Percentiles rank a stretch among this genome's conserved stretches.
Evolutionary conservation across 2,888 invertebrate species (phyloP).

Genomic region (Protonemura montana): DNA sequence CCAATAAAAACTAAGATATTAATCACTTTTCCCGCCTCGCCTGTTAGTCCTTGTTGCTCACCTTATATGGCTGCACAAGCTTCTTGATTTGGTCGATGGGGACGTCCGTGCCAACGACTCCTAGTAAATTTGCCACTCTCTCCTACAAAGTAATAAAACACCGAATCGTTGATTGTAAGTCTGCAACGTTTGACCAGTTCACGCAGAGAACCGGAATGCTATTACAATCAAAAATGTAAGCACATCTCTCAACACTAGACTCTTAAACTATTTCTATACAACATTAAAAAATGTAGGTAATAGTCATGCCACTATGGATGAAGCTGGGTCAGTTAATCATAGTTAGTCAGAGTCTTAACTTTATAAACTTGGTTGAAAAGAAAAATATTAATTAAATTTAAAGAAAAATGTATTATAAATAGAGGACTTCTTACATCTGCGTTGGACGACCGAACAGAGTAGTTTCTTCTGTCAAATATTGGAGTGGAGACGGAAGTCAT

Average conservation of each 20-base stretch:
- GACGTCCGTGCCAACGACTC: slow-evolving; percentile 97
- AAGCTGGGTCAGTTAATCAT: not conserved
- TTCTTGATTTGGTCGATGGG: slow-evolving; percentile 95
- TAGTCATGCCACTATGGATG: no score
- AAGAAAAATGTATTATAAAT: not conserved
- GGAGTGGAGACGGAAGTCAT: slow-evolving; percentile 95
- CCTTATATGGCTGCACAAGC: slow-evolving; percentile 93
- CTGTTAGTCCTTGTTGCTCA: slow-evolving; percentile 57
- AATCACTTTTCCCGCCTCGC: not conserved
- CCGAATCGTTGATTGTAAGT: not conserved
- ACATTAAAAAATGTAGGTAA: no score
- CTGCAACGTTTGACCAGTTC: not conserved
- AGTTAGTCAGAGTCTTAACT: not conserved
- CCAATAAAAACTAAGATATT: not conserved
- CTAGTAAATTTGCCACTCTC: slow-evolving; percentile 89
- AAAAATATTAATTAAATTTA: no score
- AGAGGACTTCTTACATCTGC: slow-evolving; percentile 9
- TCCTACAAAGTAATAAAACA: slow-evolving; percentile 65
- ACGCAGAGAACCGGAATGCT: not conserved
- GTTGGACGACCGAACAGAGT: slow-evolving; percentile 67
- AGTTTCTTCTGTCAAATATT: slow-evolving; percentile 92
- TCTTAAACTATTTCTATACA: no score
- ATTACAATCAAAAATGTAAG: not conserved
- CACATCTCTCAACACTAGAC: no score
- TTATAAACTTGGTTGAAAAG: no score